Base-by-base conservation (phyloP, 2,888 invertebrate genomes). In the Cephus pulcher region DNA sequence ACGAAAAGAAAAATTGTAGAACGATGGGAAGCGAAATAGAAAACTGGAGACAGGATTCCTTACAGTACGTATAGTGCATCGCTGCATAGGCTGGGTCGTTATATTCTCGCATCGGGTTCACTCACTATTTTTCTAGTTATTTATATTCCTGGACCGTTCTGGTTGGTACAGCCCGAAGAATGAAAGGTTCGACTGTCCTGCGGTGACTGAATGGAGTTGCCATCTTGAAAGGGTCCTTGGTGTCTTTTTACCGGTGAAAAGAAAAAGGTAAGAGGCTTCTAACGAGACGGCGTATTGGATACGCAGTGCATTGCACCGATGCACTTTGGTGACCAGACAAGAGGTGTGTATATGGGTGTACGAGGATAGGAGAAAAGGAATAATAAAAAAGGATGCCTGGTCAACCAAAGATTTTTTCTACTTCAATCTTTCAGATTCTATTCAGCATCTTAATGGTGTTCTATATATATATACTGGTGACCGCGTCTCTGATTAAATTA, bases 191-290 rank as follows among this genome's bases (percentile, higher is more conserved):
- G 71, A 71, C 30, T 30, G 30, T 71, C 71, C 71, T 34, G 71
- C 30, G 71, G 56, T 56, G 34, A 23, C 30, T 71, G 71, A 71
- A 71, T 71, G 71, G 71, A 71, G 71, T 71, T 71, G 71, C 71
- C 71, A 30, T 71, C 71, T 30, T 71, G 71, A 71, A 71, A 30
- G 34, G 30, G 34, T 34, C 71, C 71, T 33, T 71, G 33, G 34
- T 71, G 30, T 23, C 71, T 71, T 30, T 71, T 71, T 71, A 30
- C 12, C 30, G 71, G 9, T 30, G 0, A 71, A 71, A 71, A 71
- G n/a, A 70, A 33, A 33, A 71, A 23, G 71, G 3, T 71, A 32
- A 56, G 56, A 23, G 56, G 33, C 23, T 33, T 23, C 71, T 71
- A 71, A 71, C 30, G 71, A 71, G 71, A 33, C 71, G 32, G 12